These are phyloP conservation scores for Siniperca scherzeri DNA, from an alignment of 2,797 vertebrate genomes.

Conservation along the genomic window DNA sequence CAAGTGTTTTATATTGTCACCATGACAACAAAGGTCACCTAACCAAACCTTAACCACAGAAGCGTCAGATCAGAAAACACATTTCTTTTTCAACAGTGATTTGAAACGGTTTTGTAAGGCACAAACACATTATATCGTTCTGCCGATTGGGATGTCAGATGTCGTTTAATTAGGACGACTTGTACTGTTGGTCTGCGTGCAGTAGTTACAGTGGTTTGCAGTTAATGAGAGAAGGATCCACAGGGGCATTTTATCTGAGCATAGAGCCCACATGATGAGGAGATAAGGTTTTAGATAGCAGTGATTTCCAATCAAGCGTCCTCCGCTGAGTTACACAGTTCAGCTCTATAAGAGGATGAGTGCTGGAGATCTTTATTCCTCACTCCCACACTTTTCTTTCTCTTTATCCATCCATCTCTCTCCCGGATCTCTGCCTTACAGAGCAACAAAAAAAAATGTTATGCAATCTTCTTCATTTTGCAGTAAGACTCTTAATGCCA, in stretches of 20 bases:
- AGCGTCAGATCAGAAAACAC: not conserved
- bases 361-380: slow-evolving; percentile 29
- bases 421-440: not conserved
- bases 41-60: not conserved
- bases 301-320: slow-evolving; percentile 51
- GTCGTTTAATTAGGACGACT: not conserved
- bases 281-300: slow-evolving; percentile 25
- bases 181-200: not conserved
- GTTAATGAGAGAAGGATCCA: slow-evolving; percentile 4
- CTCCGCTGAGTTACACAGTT: slow-evolving; percentile 19
- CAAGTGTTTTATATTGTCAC: not conserved
- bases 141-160: not conserved
- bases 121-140: not conserved
- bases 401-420: slow-evolving; percentile 35
- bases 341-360: slow-evolving; percentile 50
- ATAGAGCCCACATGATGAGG: slow-evolving; percentile 23
- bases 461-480: slow-evolving; percentile 45
- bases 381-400: slow-evolving; percentile 12
- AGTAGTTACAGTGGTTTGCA: not conserved
- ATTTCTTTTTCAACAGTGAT: no score
- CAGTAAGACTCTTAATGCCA: slow-evolving; percentile 55
- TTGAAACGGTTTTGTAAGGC: not conserved
- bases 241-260: not conserved
- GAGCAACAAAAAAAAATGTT: slow-evolving; percentile 13
- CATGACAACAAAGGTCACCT: not conserved